phyloP scores from a whole-genome alignment of 2,888 invertebrate genomes.

The Caenorhabditis sp. region DNA sequence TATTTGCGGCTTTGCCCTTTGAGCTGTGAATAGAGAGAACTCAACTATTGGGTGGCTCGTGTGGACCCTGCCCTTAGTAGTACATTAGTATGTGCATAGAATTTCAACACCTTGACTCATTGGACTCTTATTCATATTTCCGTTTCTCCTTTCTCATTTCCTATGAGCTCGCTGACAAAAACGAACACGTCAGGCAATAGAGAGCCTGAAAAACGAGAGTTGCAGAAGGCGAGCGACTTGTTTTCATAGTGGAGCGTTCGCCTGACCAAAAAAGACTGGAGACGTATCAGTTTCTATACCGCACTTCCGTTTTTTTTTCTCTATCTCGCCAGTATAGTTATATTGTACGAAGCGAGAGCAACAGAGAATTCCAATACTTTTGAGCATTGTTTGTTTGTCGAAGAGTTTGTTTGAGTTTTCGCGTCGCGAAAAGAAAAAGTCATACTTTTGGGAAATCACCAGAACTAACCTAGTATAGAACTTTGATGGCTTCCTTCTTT shows the following conservation, averaged over 20 bases:
- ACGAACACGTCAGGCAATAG: slow-evolving; percentile 1
- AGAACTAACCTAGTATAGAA: not conserved
- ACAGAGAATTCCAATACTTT: not conserved
- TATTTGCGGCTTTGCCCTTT: slow-evolving; percentile 23
- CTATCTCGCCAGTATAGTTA: no score
- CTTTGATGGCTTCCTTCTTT: not conserved
- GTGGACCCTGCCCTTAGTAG: slow-evolving; percentile 1
- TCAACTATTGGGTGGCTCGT: not conserved
- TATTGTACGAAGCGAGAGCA: no score
- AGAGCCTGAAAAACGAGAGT: slow-evolving; percentile 17
- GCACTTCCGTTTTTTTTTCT: no score
- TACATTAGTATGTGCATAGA: slow-evolving; percentile 23
- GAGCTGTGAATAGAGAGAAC: slow-evolving; percentile 11
- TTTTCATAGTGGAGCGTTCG: slow-evolving; percentile 1
- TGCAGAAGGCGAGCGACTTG: slow-evolving; percentile 4
- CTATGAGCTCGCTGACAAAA: slow-evolving; percentile 2
- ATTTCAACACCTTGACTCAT: slow-evolving; percentile 17
- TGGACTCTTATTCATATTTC: not conserved
- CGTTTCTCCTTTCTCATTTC: not conserved
- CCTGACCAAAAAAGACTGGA: slow-evolving; percentile 3
- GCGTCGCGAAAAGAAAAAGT: not conserved
- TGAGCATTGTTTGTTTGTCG: slow-evolving; percentile 50
- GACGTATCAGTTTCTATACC: slow-evolving; percentile 11
- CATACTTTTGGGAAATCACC: not conserved
- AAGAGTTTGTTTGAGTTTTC: slow-evolving; percentile 42